Conservation (phyloP, 2,888 invertebrate species). For the Ceriagrion tenellum region DNA sequence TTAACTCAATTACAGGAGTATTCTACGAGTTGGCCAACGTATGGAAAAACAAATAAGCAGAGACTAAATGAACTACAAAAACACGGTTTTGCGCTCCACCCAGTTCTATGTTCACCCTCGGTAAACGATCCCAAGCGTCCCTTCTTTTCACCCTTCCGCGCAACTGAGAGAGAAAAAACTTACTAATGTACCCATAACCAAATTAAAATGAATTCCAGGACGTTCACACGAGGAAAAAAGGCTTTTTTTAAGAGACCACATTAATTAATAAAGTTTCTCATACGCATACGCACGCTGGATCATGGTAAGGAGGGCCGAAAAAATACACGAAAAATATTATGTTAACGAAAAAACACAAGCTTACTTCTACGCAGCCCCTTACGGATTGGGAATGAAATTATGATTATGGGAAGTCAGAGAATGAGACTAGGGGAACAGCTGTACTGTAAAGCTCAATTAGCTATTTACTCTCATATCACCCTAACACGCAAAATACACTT, state of each 20-base stretch:
- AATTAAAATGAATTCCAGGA: constrained; percentile 21
- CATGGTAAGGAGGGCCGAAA: background rate
- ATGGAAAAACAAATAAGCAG: background rate
- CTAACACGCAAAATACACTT: no score
- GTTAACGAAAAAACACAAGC: background rate
- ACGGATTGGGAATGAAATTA: no score
- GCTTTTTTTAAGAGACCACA: background rate
- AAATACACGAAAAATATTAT: background rate
- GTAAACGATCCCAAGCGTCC: background rate
- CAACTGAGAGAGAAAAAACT: background rate
- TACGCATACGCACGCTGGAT: background rate
- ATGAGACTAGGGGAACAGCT: no score
- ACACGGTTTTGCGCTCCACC: background rate
- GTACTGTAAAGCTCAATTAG: no score
- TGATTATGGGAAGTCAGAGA: no score
- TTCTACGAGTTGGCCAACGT: background rate
- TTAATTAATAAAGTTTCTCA: constrained; percentile 31
- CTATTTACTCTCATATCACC: no score
- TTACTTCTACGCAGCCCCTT: background rate
- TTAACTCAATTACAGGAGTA: no score
- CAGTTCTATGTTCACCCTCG: background rate
- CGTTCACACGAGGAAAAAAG: background rate
- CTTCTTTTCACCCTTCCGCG: background rate
- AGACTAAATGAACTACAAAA: background rate
- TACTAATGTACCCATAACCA: constrained; percentile 23